phyloP scores from a whole-genome alignment of 2,113 vertebrate species.

The Actinemys pallida region DNA sequence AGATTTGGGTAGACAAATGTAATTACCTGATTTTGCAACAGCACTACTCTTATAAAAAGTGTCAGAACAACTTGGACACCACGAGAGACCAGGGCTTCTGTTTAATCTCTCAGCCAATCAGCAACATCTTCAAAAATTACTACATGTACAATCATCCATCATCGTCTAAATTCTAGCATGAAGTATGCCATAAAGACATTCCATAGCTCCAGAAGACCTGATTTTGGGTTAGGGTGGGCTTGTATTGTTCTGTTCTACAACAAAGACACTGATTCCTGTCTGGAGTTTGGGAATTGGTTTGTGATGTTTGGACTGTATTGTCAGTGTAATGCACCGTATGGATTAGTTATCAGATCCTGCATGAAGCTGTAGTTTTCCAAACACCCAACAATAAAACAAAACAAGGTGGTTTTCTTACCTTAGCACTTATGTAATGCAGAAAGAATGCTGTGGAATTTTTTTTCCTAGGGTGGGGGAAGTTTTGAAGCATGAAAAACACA shows the following conservation, averaged over 20 bases:
- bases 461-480: conserved; percentile 35
- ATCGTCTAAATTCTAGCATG: conserved; percentile 26
- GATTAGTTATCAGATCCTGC: conserved; percentile 64
- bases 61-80: conserved; percentile 13
- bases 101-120: conserved; percentile 31
- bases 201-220: conserved; percentile 40
- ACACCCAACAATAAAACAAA: conserved; percentile 22
- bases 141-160: neutral
- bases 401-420: conserved; percentile 32
- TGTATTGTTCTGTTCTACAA: conserved; percentile 43
- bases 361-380: conserved; percentile 44
- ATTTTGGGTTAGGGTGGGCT: conserved; percentile 25
- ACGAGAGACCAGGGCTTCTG: conserved; percentile 26
- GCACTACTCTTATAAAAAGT: conserved; percentile 29
- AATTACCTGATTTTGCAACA: conserved; percentile 55
- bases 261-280: neutral
- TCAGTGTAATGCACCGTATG: conserved; percentile 41
- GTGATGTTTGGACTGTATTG: conserved; percentile 66
- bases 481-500: conserved; percentile 52
- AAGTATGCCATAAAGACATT: neutral
- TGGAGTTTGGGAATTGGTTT: conserved; percentile 46
- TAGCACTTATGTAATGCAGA: conserved; percentile 32
- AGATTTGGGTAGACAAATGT: neutral
- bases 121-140: neutral
- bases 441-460: conserved; percentile 38